phyloP scores from a whole-genome alignment of 2,888 invertebrate species.

The Apotomis turbidana region DNA sequence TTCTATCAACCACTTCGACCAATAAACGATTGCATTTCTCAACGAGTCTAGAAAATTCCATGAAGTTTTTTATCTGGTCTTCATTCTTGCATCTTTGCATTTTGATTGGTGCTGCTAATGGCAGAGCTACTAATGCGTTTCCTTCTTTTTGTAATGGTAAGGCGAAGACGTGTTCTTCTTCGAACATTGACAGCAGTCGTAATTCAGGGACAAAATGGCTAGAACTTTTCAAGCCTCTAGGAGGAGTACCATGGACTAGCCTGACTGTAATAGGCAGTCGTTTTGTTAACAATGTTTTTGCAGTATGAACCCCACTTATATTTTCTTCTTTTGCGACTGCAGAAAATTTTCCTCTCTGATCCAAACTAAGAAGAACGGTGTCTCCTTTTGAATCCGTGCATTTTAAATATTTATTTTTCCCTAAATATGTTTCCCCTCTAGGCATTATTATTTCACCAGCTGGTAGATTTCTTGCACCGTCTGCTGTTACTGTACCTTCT shows the following conservation, averaged over 20 bases:
- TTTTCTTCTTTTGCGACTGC: constrained; percentile 96
- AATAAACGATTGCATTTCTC: constrained; percentile 90
- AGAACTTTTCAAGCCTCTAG: constrained; percentile 91
- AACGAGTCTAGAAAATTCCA: constrained; percentile 90
- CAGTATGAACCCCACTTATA: constrained; percentile 97
- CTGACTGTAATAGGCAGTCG: constrained; percentile 96
- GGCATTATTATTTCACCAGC: constrained; percentile 93
- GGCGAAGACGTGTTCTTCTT: constrained; percentile 94
- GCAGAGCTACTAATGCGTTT: constrained; percentile 91
- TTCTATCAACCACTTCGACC: constrained; percentile 90
- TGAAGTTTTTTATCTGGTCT: constrained; percentile 88
- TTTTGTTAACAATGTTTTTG: constrained; percentile 93
- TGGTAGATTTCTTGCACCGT: constrained; percentile 89
- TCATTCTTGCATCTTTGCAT: constrained; percentile 92
- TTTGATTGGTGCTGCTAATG: constrained; percentile 93
- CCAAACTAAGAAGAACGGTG: constrained; percentile 91
- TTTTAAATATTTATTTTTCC: constrained; percentile 91
- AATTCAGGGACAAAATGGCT: constrained; percentile 93
- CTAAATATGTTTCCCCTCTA: constrained; percentile 87
- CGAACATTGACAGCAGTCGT: constrained; percentile 91
- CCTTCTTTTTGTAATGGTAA: constrained; percentile 92
- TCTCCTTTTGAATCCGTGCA: constrained; percentile 94
- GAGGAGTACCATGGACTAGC: constrained; percentile 95
- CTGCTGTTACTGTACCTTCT: constrained; percentile 86
- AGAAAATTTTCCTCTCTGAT: constrained; percentile 95